These are phyloP conservation scores for Lampris incognitus DNA, from an alignment of 2,113 vertebrate genomes.

Conservation along the genomic window DNA sequence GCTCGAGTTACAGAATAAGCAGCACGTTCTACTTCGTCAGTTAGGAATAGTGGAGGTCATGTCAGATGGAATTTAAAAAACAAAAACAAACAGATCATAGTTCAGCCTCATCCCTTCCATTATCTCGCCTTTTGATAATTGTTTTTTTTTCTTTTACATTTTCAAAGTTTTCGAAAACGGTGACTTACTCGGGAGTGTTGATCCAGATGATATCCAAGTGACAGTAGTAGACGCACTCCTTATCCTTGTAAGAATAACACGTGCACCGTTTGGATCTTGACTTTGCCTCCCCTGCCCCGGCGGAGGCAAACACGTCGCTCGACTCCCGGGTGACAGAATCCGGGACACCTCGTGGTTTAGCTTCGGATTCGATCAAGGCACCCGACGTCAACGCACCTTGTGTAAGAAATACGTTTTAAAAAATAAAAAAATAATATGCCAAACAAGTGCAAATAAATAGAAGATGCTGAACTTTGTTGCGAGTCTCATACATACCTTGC, in stretches of 20 bases:
- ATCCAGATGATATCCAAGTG: constrained; percentile 98
- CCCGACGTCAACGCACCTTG: constrained; percentile 56
- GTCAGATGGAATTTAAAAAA: too few relatives aligned
- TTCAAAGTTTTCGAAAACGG: neutral
- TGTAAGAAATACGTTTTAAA: constrained; percentile 14
- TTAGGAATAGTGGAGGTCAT: too few relatives aligned
- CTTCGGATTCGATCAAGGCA: constrained; percentile 37
- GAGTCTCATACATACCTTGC: constrained; percentile 60
- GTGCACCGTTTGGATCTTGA: constrained; percentile 90
- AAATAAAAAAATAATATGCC: neutral
- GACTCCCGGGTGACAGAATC: neutral
- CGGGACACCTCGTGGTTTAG: constrained; percentile 23
- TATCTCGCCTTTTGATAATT: too few relatives aligned
- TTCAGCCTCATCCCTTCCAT: too few relatives aligned
- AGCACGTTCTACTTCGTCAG: too few relatives aligned
- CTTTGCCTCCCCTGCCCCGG: constrained; percentile 46
- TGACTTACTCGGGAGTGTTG: constrained; percentile 94
- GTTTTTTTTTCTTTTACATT: neutral
- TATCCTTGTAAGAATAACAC: constrained; percentile 92
- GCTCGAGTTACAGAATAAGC: too few relatives aligned
- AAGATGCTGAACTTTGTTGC: neutral
- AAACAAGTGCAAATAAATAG: neutral
- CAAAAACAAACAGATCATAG: too few relatives aligned
- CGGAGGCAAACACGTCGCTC: constrained; percentile 29
- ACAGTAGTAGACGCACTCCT: constrained; percentile 97